Conservation (phyloP, 2,113 vertebrate genomes). For the Aptenodytes patagonicus region DNA sequence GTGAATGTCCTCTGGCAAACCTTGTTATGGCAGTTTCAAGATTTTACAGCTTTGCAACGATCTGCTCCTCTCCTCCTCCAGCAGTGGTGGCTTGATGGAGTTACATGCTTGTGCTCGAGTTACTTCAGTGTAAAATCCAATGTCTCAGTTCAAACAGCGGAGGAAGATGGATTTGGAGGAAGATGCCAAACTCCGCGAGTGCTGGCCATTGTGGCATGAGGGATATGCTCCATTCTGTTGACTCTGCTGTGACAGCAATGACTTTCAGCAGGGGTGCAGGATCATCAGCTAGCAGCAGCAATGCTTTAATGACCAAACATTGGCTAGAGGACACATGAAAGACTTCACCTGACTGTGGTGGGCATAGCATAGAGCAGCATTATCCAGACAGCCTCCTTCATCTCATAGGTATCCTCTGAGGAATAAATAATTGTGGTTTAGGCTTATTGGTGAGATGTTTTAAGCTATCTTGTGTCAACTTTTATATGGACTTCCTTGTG, state of each 20-base stretch:
- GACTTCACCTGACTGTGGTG: neutral
- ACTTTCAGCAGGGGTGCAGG: neutral
- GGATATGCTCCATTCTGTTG: neutral
- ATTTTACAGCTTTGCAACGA: neutral
- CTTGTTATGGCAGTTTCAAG: neutral
- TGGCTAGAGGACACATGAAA: neutral
- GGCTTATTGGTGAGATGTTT: neutral
- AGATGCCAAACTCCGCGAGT: neutral
- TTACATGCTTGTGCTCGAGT: rapidly evolving
- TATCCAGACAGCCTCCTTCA: neutral
- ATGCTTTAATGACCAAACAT: neutral
- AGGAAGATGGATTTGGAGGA: neutral
- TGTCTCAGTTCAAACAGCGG: neutral
- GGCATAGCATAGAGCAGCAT: neutral
- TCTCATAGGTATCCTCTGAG: neutral
- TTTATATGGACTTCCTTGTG: neutral
- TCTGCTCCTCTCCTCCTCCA: neutral
- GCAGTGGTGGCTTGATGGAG: neutral
- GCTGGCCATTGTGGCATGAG: neutral
- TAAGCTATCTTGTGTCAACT: neutral
- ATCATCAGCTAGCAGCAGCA: neutral
- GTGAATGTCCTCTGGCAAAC: neutral
- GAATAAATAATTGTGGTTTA: neutral
- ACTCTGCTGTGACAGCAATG: neutral
- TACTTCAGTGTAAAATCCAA: neutral